These are phyloP conservation scores for Ardeotis arabs DNA, from an alignment of 2,113 vertebrate genomes.

Conservation along the genomic window DNA sequence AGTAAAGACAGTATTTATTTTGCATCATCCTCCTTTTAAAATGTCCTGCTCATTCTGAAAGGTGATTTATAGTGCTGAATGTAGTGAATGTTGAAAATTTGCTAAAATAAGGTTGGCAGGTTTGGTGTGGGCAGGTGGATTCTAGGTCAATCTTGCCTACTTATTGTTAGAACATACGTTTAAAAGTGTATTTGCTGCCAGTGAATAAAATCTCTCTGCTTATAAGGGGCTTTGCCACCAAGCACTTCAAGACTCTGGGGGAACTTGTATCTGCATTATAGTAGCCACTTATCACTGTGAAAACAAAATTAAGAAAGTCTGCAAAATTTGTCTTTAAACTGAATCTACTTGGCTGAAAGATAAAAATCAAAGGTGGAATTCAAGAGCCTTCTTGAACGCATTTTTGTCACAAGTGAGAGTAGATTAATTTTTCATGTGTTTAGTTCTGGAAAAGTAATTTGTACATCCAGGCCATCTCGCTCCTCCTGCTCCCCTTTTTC, in stretches of 20 bases:
- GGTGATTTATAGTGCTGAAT: neutral
- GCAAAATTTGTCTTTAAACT: neutral
- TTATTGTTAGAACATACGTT: neutral
- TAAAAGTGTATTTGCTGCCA: neutral
- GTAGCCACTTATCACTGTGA: neutral
- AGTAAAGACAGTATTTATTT: neutral
- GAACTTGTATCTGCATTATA: neutral
- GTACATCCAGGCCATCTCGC: neutral
- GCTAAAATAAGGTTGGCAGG: neutral
- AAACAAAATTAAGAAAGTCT: neutral
- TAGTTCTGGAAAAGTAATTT: slow-evolving; percentile 32
- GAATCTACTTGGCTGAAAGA: neutral
- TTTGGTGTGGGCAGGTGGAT: neutral
- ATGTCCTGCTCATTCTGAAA: neutral
- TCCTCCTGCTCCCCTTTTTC: neutral
- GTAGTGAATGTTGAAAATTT: neutral
- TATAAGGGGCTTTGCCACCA: neutral
- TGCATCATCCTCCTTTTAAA: neutral
- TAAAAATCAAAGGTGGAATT: neutral
- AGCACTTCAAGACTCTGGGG: neutral
- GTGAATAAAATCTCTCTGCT: neutral
- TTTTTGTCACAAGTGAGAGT: slow-evolving; percentile 24
- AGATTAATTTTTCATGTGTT: neutral
- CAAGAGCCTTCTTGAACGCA: neutral
- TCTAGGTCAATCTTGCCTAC: neutral